Evolutionary conservation across 2,797 vertebrate species (phyloP), one percentile per base, ranked within the genome.

Genomic region (Chrosomus eos): DNA sequence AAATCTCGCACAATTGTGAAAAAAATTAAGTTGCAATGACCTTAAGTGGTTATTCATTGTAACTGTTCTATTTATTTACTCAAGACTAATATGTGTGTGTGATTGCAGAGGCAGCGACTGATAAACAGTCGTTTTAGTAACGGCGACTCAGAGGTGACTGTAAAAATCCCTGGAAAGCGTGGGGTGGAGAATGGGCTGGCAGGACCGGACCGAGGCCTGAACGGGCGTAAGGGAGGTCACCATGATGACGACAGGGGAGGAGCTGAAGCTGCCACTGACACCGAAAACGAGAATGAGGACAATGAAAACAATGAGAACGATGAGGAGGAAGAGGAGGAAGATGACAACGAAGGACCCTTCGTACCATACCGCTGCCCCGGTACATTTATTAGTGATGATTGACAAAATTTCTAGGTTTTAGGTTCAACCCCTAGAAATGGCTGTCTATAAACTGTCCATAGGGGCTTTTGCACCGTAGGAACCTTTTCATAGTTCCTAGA

Each of bases 251-350:
- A 93, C 0, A 55, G 92, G 8, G 92, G 94, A 0, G 66, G 91
- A 8, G 92, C 93, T 0, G 97, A 96, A 88, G 91, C 93, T 0
- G 94, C 95, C 21, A 95, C 95, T 0, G 96, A 98, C 90, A 97
- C 95, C 0, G 97, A 98, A 90, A 97, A 96, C 0, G 97, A 98
- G 82, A 97, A 97, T 0, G 96, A 99, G 74, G 96, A 98, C 85
- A 96, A 97, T 0, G 95, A 98, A 88, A 96, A 98, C 67, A 95
- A 98, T 0, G 96, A 97, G 68, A 93, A 95, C 14, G 95, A 96
- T 0, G 93, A 95, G 0, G 94, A 95, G 7, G 95, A 95, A 11
- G 96, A 97, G 33, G 96, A 96, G 19, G 96, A 96, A 55, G 96
- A 96, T 1, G 95, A 95, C 2, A 94, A 94, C 0, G 97, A 96